A percentile compares a stretch with the other conserved stretches of the same genome.
These are phyloP conservation scores for Bombyx mandarina DNA, from an alignment of 1,140 invertebrate species.

Conservation along the genomic window DNA sequence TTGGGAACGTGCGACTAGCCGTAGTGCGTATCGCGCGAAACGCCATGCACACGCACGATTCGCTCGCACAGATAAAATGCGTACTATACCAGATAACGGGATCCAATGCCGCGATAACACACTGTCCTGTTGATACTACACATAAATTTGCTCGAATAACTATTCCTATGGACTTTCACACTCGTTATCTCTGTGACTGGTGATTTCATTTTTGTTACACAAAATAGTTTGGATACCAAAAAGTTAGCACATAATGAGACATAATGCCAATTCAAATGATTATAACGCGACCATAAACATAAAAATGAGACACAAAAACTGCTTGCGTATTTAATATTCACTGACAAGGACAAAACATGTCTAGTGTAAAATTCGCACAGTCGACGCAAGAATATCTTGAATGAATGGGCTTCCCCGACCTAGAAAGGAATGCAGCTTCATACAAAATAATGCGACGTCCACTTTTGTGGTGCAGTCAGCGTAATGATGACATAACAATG, in stretches of 20 bases:
- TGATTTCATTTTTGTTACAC: too few relatives aligned
- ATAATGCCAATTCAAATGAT: neutral
- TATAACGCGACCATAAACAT: too few relatives aligned
- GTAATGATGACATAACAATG: slow-evolving; percentile 58
- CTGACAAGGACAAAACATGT: slow-evolving; percentile 22
- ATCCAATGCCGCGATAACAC: slow-evolving; percentile 39
- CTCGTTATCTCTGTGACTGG: slow-evolving; percentile 3
- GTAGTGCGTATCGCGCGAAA: slow-evolving; percentile 54
- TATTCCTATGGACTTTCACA: slow-evolving; percentile 16
- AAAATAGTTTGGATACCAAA: too few relatives aligned
- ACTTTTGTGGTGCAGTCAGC: slow-evolving; percentile 44
- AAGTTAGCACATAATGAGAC: too few relatives aligned
- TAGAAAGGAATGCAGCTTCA: slow-evolving; percentile 44
- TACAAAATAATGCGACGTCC: slow-evolving; percentile 33
- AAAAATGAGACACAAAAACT: neutral
- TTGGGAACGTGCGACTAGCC: slow-evolving; percentile 37
- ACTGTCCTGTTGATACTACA: slow-evolving; percentile 32
- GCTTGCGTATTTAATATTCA: slow-evolving; percentile 10
- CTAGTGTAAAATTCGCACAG: slow-evolving; percentile 38
- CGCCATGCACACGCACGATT: slow-evolving; percentile 57
- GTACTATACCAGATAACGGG: slow-evolving; percentile 54
- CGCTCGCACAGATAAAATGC: slow-evolving; percentile 54
- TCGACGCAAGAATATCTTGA: slow-evolving; percentile 17
- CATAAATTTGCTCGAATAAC: slow-evolving; percentile 34
- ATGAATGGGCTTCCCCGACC: slow-evolving; percentile 54